phyloP scores from a whole-genome alignment of 2,888 invertebrate species.

The Drosophila kanekoi region DNA sequence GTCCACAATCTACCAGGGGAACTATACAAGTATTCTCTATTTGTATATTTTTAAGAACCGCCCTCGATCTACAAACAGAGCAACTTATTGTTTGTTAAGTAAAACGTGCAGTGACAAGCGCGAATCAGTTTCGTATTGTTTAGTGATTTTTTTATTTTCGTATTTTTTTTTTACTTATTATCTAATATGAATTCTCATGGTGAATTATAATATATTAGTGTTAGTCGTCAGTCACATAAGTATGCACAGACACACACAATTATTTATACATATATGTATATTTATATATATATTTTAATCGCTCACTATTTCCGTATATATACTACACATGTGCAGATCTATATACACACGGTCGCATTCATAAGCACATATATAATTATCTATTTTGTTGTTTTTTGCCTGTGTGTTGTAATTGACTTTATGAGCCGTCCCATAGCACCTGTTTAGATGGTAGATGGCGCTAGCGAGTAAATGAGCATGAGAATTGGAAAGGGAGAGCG shows the following conservation, averaged over 20 bases:
- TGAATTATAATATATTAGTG: constrained; percentile 35
- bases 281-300: constrained; percentile 22
- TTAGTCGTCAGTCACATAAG: constrained; percentile 7
- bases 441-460: constrained; percentile 22
- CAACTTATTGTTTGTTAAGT: neutral
- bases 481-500: neutral
- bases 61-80: neutral
- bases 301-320: constrained; percentile 32
- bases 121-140: neutral
- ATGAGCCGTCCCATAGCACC: constrained; percentile 36
- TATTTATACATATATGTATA: too few species aligned
- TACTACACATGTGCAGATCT: neutral
- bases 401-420: constrained; percentile 15
- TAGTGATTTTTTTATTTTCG: neutral
- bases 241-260: neutral
- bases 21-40: too few species aligned
- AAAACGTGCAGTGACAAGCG: neutral
- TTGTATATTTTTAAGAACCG: too few species aligned
- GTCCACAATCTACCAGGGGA: too few species aligned
- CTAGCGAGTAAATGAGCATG: constrained; percentile 2
- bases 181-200: constrained; percentile 42
- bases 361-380: constrained; percentile 18
- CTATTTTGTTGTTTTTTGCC: constrained; percentile 9
- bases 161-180: constrained; percentile 4
- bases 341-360: neutral